A percentile compares a stretch with the other conserved stretches of the same genome.
phyloP scores from a whole-genome alignment of 1,140 invertebrate species.

The Agrilus planipennis region DNA sequence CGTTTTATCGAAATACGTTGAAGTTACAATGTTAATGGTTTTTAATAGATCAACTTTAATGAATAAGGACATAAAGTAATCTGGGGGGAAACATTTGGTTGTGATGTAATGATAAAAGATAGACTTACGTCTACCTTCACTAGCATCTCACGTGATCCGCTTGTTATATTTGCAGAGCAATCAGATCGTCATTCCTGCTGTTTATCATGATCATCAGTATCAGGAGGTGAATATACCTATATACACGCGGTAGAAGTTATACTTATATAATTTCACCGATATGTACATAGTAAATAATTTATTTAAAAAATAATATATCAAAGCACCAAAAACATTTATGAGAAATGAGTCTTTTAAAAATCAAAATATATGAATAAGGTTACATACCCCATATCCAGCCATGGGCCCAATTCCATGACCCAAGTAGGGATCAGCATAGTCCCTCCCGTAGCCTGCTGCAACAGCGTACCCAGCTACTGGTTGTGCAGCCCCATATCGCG shows the following conservation, averaged over 20 bases:
- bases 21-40: too few relatives aligned
- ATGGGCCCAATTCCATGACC: constrained; percentile 93
- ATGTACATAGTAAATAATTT: constrained; percentile 6
- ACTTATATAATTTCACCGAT: constrained; percentile 6
- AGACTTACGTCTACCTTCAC: too few relatives aligned
- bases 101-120: too few relatives aligned
- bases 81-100: too few relatives aligned
- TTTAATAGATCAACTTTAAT: too few relatives aligned
- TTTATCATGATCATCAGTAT: background rate
- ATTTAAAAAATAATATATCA: background rate
- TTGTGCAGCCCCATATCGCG: constrained; percentile 56
- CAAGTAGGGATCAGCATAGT: constrained; percentile 88
- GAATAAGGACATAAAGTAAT: too few relatives aligned
- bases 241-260: too few relatives aligned
- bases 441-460: constrained; percentile 71
- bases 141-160: too few relatives aligned
- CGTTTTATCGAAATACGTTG: too few relatives aligned
- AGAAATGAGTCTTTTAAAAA: constrained; percentile 3
- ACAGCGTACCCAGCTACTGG: constrained; percentile 51
- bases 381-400: constrained; percentile 83
- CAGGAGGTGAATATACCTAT: constrained; percentile 2
- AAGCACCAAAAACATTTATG: constrained; percentile 1
- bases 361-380: constrained; percentile 4
- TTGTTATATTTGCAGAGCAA: too few relatives aligned
- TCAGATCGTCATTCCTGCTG: too few relatives aligned